These are phyloP conservation scores for Rhombomys opimus DNA, from an alignment of 2,113 vertebrate genomes.

Conservation along the genomic window DNA sequence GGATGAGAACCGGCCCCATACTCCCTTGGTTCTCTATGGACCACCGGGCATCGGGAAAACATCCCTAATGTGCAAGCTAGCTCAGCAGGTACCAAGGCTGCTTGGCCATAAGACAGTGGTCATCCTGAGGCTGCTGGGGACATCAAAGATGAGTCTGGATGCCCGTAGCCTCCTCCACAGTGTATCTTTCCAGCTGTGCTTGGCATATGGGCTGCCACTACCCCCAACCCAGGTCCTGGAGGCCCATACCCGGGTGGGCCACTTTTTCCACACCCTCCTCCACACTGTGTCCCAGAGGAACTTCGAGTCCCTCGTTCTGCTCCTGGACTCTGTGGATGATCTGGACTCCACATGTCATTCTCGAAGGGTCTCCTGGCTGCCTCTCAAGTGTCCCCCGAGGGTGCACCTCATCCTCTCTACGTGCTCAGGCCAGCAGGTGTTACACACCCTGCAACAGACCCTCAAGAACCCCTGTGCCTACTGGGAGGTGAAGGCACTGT, in stretches of 20 bases:
- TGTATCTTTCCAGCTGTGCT: conserved; percentile 87
- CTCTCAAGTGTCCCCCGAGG: conserved; percentile 85
- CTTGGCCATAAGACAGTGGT: conserved; percentile 78
- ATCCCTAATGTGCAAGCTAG: conserved; percentile 86
- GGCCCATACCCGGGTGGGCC: conserved; percentile 79
- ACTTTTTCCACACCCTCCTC: conserved; percentile 87
- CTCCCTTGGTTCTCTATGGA: conserved; percentile 86
- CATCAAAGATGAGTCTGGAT: conserved; percentile 79
- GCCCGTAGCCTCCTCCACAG: conserved; percentile 85
- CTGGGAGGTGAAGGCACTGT: conserved; percentile 85
- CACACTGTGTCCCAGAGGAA: conserved; percentile 82
- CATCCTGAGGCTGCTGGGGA: conserved; percentile 86
- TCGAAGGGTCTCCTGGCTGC: conserved; percentile 87
- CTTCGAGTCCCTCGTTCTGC: conserved; percentile 84
- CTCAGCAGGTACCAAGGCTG: conserved; percentile 77
- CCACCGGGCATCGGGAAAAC: conserved; percentile 89
- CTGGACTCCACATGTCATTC: conserved; percentile 77
- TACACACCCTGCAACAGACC: conserved; percentile 71
- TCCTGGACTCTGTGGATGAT: conserved; percentile 88
- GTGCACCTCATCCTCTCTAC: conserved; percentile 88
- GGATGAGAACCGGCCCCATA: conserved; percentile 72
- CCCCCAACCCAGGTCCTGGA: conserved; percentile 81
- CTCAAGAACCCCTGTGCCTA: conserved; percentile 66
- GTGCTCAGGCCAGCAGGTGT: conserved; percentile 66
- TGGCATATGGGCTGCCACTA: conserved; percentile 83